phyloP scores from a whole-genome alignment of 1,140 invertebrate genomes.

The Apis laboriosa region DNA sequence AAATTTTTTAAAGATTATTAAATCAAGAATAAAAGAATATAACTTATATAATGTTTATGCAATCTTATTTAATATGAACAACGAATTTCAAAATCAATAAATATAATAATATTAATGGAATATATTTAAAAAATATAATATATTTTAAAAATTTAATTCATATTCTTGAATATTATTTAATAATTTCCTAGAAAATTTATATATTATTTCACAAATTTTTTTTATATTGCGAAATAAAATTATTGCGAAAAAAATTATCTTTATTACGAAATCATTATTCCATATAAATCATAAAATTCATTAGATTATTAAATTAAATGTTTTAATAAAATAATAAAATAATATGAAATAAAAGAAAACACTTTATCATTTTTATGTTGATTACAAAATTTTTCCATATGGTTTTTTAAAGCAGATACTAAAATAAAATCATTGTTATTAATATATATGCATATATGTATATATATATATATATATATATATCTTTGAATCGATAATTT shows the following conservation, averaged over 20 bases:
- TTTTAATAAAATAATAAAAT: neutral
- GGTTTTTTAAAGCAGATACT: neutral
- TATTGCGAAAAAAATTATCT: neutral
- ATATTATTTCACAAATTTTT: neutral
- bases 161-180: neutral
- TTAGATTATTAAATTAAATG: neutral
- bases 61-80: neutral
- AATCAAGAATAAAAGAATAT: neutral
- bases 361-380: neutral
- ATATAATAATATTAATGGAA: neutral
- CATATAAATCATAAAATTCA: neutral
- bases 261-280: neutral
- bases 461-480: neutral
- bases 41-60: slow-evolving; percentile 5
- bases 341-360: neutral
- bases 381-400: slow-evolving; percentile 17
- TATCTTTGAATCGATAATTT: neutral
- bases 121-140: neutral
- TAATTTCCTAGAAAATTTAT: neutral
- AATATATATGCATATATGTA: neutral
- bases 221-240: neutral
- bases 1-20: neutral
- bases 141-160: neutral
- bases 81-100: neutral
- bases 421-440: slow-evolving; percentile 13